Evolutionary conservation across 1,140 invertebrate species (phyloP), one percentile per base, ranked within the genome.

Genomic region (Cylas formicarius): DNA sequence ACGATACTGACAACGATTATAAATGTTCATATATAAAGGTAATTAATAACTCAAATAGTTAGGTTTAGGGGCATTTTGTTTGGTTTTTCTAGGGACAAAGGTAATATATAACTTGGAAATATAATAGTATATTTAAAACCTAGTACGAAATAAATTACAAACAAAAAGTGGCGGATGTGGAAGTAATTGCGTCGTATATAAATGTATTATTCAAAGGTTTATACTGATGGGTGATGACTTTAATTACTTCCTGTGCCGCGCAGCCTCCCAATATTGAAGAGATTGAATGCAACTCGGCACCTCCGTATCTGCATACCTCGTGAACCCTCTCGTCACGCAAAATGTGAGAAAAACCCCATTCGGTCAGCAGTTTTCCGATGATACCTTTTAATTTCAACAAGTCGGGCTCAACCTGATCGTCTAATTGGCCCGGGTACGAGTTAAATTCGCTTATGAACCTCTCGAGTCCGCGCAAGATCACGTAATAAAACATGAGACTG

Each of bases 171-270:
- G 77, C 77, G 28, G 89, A 87, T 48, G 82, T 89, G 36, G 86
- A 89, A 40, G 81, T 86, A 54, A 94, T 88, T 38, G 86, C 91
- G 75, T 97, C 94, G 67, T 95, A 96, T 52, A 98, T 84, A 67
- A 94, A 90, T 1, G 89, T 92, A 69, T 97, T 97, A 67, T 97
- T 82, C 24, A 99, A 75, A 8, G 95, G 94, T 60, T 93, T 86
- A 67, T 96, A 99, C 70, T 99, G 96, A 57, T 81, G 79, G 1
- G 96, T 99, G 29, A 97, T 78, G n/a, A 99, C 72, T 73, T 99
- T 99, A 41, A 99, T 97, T 2, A 82, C 80, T 73, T 99, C 96
- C 57, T 99, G 96, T 9, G 94, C 92, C 24, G 84, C 85, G 62
- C 90, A 85, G 2, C 94, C 96, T 52, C 86, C 81, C 43, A 98